Conservation (phyloP, 2,888 invertebrate species). For the Blastobasis adustella region DNA sequence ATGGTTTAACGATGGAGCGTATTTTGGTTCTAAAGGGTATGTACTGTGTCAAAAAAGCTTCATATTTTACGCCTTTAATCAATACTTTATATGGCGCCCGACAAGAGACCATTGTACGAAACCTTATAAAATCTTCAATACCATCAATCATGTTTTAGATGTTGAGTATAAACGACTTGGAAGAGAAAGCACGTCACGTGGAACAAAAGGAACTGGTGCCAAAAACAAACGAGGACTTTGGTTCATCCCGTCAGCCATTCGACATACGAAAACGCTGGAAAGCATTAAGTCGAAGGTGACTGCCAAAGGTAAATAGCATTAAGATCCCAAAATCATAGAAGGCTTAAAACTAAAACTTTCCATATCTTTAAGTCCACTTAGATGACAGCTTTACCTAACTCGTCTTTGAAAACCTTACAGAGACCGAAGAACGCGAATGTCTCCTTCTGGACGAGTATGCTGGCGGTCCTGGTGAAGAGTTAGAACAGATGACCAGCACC, state of each 20-base stretch:
- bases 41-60: no score
- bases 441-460: constrained; percentile 74
- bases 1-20: no score
- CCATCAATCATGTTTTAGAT: constrained; percentile 30
- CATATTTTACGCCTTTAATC: no score
- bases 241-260: constrained; percentile 67
- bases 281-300: constrained; percentile 65
- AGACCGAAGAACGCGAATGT: constrained; percentile 75
- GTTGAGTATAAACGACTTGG: constrained; percentile 67
- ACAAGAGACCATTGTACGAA: no score
- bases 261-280: constrained; percentile 66
- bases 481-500: constrained; percentile 44
- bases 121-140: no score
- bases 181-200: constrained; percentile 38
- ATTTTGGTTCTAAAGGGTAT: no score
- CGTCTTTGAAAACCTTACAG: constrained; percentile 22
- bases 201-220: constrained; percentile 35
- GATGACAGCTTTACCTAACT: no score
- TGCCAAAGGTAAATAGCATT: constrained; percentile 41
- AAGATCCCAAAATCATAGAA: not conserved
- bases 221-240: constrained; percentile 63
- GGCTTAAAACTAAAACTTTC: no score
- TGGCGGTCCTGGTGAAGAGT: constrained; percentile 51
- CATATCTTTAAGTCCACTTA: no score
- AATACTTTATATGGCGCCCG: no score